Conservation (phyloP, 1,140 invertebrate genomes). For the Colletes latitarsis region DNA sequence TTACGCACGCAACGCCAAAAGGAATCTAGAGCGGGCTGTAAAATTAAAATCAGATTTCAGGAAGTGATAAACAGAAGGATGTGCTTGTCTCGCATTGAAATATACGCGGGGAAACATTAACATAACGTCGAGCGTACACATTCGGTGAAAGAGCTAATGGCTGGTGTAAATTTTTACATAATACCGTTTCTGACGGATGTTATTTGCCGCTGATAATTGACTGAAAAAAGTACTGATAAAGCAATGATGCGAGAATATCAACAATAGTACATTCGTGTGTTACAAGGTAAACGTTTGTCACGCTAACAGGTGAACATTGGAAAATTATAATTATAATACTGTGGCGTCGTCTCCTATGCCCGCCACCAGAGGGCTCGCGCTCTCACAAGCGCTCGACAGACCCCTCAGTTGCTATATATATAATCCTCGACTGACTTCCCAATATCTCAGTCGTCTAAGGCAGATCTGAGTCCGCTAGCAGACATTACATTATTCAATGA, state of each 20-base stretch:
- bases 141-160: neutral
- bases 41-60: conserved; percentile 28
- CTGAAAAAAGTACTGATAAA: conserved; percentile 11
- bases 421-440: no score
- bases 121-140: neutral
- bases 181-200: neutral
- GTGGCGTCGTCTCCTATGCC: no score
- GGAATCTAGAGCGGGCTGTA: neutral
- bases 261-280: neutral
- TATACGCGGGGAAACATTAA: neutral
- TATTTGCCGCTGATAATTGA: neutral
- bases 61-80: conserved; percentile 14
- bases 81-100: neutral
- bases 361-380: no score
- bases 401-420: no score
- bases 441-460: no score
- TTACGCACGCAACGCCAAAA: neutral
- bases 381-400: no score
- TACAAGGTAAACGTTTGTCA: neutral
- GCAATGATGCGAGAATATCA: neutral
- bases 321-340: no score
- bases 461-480: no score
- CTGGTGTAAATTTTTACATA: neutral
- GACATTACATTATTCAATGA: no score
- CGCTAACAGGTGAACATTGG: no score